These are phyloP conservation scores for Gymnosoma rotundatum DNA, from an alignment of 2,888 invertebrate genomes.

Conservation along the genomic window DNA sequence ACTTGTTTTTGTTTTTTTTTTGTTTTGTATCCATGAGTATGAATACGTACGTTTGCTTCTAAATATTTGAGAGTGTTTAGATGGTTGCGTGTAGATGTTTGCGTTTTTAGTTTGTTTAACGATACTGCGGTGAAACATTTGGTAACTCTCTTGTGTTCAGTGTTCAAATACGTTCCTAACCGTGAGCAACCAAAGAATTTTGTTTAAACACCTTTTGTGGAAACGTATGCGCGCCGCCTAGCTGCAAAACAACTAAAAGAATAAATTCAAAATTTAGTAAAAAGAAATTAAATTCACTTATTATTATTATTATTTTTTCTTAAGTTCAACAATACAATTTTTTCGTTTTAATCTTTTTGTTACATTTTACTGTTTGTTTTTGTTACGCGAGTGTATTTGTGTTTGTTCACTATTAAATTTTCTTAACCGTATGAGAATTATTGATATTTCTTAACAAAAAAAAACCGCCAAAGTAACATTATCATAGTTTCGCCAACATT, in stretches of 20 bases:
- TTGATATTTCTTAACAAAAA: not conserved
- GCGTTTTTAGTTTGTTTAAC: constrained; percentile 39
- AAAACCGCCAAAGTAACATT: constrained; percentile 49
- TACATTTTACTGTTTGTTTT: constrained; percentile 15
- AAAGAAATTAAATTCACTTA: constrained; percentile 14
- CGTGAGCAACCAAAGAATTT: constrained; percentile 78
- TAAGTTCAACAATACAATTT: constrained; percentile 12
- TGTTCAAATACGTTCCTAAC: constrained; percentile 81
- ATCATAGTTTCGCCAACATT: not conserved
- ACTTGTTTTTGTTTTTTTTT: not conserved
- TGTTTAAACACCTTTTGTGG: constrained; percentile 73
- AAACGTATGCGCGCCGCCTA: constrained; percentile 73
- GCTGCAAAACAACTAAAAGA: constrained; percentile 67
- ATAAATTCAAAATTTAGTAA: constrained; percentile 14
- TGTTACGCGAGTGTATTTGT: constrained; percentile 20
- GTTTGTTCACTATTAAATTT: constrained; percentile 13
- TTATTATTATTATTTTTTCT: not conserved
- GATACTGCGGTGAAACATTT: constrained; percentile 66
- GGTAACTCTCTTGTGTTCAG: constrained; percentile 74
- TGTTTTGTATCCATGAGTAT: not conserved
- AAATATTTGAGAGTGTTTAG: constrained; percentile 35
- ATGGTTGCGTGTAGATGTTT: constrained; percentile 36
- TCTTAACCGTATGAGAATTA: constrained; percentile 42
- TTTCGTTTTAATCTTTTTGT: constrained; percentile 17
- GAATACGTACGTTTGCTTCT: not conserved